These are phyloP conservation scores for Aurelia coerulea DNA, from an alignment of 30 jellyfish, hydroid and myxozoan genomes.

Conservation along the genomic window DNA sequence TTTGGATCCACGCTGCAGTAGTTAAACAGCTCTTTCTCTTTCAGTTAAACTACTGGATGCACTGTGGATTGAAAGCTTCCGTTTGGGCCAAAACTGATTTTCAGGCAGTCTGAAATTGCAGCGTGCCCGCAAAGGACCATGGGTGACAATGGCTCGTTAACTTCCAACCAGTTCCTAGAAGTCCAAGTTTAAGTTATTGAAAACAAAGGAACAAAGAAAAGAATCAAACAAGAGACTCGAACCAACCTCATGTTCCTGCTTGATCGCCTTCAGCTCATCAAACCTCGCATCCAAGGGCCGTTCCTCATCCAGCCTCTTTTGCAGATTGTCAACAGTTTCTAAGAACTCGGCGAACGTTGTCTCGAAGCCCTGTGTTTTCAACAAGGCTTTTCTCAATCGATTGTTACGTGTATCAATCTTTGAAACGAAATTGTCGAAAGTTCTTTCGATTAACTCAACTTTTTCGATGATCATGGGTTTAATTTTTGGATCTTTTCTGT, in stretches of 20 bases:
- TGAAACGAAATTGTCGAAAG: constrained; percentile 55
- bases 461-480: constrained; percentile 66
- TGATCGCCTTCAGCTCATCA: constrained; percentile 67
- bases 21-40: too few relatives aligned
- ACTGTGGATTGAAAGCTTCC: too few relatives aligned
- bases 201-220: too few relatives aligned
- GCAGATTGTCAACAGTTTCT: constrained; percentile 69
- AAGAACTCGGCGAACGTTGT: constrained; percentile 64
- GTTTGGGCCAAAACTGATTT: too few relatives aligned
- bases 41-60: too few relatives aligned
- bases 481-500: constrained; percentile 68
- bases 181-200: too few relatives aligned
- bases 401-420: constrained; percentile 75
- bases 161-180: too few relatives aligned
- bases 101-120: too few relatives aligned
- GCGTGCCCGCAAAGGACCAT: too few relatives aligned
- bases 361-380: constrained; percentile 88
- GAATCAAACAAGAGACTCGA: too few relatives aligned
- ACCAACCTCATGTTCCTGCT: constrained; percentile 90
- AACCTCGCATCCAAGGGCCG: constrained; percentile 77
- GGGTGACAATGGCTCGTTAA: too few relatives aligned
- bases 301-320: constrained; percentile 66
- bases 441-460: constrained; percentile 69
- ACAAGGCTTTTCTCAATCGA: constrained; percentile 77
- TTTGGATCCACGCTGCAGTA: too few relatives aligned